Evolutionary conservation across 2,113 vertebrate genomes (phyloP).

Genomic region (Phaethornis superciliosus): DNA sequence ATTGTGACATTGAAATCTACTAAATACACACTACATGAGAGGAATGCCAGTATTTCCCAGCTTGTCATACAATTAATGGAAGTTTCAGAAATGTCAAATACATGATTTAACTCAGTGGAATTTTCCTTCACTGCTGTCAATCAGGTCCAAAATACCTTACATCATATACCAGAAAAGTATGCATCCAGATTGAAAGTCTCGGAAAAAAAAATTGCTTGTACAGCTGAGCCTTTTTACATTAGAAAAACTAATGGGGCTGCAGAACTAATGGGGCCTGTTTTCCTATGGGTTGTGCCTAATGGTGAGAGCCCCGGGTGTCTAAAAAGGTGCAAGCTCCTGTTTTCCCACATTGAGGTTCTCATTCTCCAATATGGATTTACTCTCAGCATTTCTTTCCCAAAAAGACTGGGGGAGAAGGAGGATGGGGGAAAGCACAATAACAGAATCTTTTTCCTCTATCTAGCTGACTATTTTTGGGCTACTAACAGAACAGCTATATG

Average conservation of each 20-base stretch:
- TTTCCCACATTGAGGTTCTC: background rate
- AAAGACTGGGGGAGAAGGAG: background rate
- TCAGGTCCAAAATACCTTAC: background rate
- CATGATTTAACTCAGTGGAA: background rate
- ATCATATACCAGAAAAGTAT: background rate
- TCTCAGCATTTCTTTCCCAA: background rate
- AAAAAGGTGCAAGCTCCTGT: background rate
- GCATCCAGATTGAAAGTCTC: background rate
- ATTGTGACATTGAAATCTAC: background rate
- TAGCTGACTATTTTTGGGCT: background rate
- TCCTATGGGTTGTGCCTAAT: background rate
- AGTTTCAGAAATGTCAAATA: background rate
- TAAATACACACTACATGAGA: background rate
- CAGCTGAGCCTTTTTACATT: background rate
- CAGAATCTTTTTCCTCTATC: background rate
- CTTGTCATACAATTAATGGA: background rate
- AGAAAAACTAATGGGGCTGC: conserved; percentile 30
- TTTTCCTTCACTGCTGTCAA: background rate
- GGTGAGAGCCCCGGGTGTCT: background rate
- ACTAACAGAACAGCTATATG: background rate
- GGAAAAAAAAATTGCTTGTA: background rate
- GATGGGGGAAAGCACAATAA: background rate
- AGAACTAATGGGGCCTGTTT: conserved; percentile 13
- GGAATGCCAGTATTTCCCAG: background rate
- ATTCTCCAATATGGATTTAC: background rate